Base-by-base conservation (phyloP, 30 jellyfish, hydroid and myxozoan genomes). In the Cassiopea andromeda region DNA sequence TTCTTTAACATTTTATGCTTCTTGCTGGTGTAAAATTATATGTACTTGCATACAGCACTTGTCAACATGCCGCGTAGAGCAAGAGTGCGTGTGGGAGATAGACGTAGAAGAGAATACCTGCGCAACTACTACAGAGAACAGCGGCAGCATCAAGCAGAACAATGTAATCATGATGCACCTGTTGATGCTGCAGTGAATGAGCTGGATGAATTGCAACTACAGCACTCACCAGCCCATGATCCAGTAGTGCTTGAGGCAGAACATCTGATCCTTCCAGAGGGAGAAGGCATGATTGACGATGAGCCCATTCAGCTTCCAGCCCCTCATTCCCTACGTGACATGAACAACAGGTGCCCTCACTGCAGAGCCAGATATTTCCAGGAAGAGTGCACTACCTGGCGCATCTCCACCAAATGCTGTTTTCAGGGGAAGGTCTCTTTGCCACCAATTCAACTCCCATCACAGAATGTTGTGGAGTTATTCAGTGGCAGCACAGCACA, bases 281-380 rank as follows among this genome's bases (percentile, higher is more conserved):
- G 44, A 7, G 73, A 10, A 19, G 60, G 44, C 67, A 75, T 75
- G 60, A 75, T 75, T 75, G 69, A 75, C 6, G 67, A 75, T 9
- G 57, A 19, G 73, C 85, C 85, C 6, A 17, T 75, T 75, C 85
- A 75, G n/a, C 44, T 79, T 13, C 83, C 88, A 79, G 46, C 47
- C 17, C 77, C 78, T 61, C 91, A 82, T 44, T 44, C 43, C 67
- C 91, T 82, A 15, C 73, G 85, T 7, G 27, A 27, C 10, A 82
- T 82, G 91, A 19, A 38, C 67, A 69, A 82, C 89, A 60, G 2
- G 45, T 82, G 91, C 66, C 91, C 60, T 13, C 75, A 60, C 49
- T 82, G 87, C 49, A 15, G 2, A 13, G 86, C 71, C n/a, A 82
- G 16, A 67, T 61, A 1, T 61, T 1, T 1, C 48, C 89, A 13